Evolutionary conservation across 2,888 invertebrate genomes (phyloP), one percentile per base, ranked within the genome.

Genomic region (Calliscelio sp.): DNA sequence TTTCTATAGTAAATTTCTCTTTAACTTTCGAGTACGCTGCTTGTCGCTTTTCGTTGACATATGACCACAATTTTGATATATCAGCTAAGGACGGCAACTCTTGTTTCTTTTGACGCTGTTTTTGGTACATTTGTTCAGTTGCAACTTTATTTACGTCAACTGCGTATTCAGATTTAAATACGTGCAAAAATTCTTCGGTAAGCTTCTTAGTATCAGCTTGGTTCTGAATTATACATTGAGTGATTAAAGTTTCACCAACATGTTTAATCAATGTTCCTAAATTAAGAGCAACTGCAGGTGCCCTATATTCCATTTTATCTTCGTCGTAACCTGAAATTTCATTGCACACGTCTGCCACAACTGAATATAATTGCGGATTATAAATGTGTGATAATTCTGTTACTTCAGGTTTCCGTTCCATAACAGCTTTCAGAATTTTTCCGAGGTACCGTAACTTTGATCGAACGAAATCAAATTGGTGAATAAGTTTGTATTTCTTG

Each of bases 51-150:
- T 41, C 32, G 11, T 51, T 63, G 14, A 81, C 4, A 53, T 51
- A 81, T 10, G 2, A 8, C 46, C 49, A 44, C 14, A 82, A 38
- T 57, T 78, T 82, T 0, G 20, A 11, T 35, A 84, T 57, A 70
- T 84, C 84, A 6, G 16, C 32, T 11, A 25, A 49, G 2, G 61
- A 38, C 16, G 74, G 81, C 2, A 75, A 32, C 5, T 59, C 22
- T 1, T 44, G n/a, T 24, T 16, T n/a, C 20, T 55, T 55, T 44
- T 49, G 49, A 10, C 49, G 2, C 11, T 20, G 24, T 16, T 4
- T 4, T 49, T 49, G 22, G 22, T 20, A 49, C 8, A 22, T 6
- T 22, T 49, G 49, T 24, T 49, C 49, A 10, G 18, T 49, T 18
- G 46, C 46, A 6, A 46, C 63, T 66, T 81, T 66, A 22, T 66